Evolutionary conservation across 2,888 invertebrate genomes (phyloP), one percentile per base, ranked within the genome.

Genomic region (Nebria brevicollis): DNA sequence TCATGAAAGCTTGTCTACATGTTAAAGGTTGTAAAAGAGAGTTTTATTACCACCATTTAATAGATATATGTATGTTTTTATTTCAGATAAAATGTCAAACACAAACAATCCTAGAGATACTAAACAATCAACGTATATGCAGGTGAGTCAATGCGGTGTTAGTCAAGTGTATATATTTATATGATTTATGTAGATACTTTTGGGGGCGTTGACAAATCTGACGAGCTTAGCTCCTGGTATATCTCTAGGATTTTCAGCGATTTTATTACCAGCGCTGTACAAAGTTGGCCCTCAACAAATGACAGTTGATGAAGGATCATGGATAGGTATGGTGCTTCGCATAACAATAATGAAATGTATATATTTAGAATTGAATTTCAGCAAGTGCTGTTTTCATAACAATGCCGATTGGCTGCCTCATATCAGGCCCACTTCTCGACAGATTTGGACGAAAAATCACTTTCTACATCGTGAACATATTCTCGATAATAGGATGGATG

Each of bases 181-280:
- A 34, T 4, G 2, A 34, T 34, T 1, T 34, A 34, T 87, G 75
- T 84, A 92, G 92, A 85, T 91, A 75, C 82, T 89, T 41, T 87
- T 92, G 84, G 90, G 91, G 11, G 81, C 91, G 7, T 86, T 91
- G 15, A 90, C 90, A 0, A 91, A 91, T 82, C 87, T 91, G 66
- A 89, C 91, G 0, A 89, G 90, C 78, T 84, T 92, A 65, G 91
- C 91, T 1, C 91, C 92, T 1, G 91, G 91, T 3, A 92, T 92
- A 91, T 90, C 89, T 75, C 87, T 92, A 68, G 92, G 92, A 1
- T 92, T 91, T 86, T 92, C 92, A 15, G 92, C 92, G 0, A 89
- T 92, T 1, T 90, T 91, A 0, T 85, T 92, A 26, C 91, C 90
- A 25, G 87, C 89, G 11, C 85, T 91, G 65, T 85, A 91, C 65